phyloP scores from a whole-genome alignment of 2,888 invertebrate species.

The Pardosa pseudoannulata region DNA sequence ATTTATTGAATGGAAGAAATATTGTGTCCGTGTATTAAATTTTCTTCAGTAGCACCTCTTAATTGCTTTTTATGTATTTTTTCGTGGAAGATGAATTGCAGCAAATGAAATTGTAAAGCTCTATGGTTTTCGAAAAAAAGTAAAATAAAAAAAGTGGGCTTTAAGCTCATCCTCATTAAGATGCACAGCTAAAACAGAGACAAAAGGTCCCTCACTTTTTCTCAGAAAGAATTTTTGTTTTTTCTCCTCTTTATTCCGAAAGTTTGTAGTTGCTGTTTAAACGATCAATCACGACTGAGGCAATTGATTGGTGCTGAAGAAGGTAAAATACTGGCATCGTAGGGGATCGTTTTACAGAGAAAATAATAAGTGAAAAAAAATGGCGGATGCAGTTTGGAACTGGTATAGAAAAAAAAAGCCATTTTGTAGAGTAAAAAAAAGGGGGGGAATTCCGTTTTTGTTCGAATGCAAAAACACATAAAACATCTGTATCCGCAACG shows the following conservation, averaged over 20 bases:
- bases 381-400: neutral
- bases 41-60: too few species aligned
- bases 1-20: too few species aligned
- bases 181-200: slow-evolving; percentile 41
- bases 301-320: slow-evolving; percentile 36
- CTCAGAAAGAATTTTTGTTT: slow-evolving; percentile 21
- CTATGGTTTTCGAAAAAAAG: too few species aligned
- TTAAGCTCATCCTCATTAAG: slow-evolving; percentile 42
- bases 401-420: slow-evolving; percentile 26
- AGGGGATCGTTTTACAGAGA: neutral
- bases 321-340: neutral
- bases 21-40: too few species aligned
- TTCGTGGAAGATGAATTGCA: too few species aligned
- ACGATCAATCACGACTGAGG: slow-evolving; percentile 39
- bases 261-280: slow-evolving; percentile 40
- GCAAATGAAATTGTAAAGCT: too few species aligned
- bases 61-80: too few species aligned
- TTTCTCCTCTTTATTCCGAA: slow-evolving; percentile 24
- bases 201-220: slow-evolving; percentile 19
- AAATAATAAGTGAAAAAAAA: slow-evolving; percentile 31
- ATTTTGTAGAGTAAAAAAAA: slow-evolving; percentile 21
- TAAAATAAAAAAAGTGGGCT: too few species aligned
- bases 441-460: slow-evolving; percentile 33
- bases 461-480: slow-evolving; percentile 44
- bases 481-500: slow-evolving; percentile 38